Percentiles rank a stretch among this genome's conserved stretches.
These are phyloP conservation scores for Tiaroga cobitis DNA, from an alignment of 2,797 vertebrate genomes.

Conservation along the genomic window DNA sequence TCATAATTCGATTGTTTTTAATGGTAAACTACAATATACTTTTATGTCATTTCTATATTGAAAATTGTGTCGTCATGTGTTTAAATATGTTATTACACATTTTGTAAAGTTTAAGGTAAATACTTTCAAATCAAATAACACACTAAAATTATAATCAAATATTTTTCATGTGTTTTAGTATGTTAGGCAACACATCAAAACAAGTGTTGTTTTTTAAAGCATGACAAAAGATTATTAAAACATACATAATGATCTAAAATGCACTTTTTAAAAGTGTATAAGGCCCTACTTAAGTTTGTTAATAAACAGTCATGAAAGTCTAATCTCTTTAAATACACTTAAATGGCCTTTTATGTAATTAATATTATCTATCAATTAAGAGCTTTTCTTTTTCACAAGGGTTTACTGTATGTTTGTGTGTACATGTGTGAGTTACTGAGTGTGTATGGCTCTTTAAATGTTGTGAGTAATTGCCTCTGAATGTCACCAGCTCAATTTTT, in stretches of 20 bases:
- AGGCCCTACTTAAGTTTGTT: background rate
- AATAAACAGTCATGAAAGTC: background rate
- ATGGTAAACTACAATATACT: background rate
- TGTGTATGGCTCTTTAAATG: constrained; percentile 19
- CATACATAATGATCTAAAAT: background rate
- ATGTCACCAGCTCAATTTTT: constrained; percentile 55
- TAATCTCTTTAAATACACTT: background rate
- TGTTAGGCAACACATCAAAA: background rate
- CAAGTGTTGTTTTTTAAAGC: background rate
- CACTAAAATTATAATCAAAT: background rate
- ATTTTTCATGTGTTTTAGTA: background rate
- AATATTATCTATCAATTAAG: background rate
- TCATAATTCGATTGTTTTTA: background rate
- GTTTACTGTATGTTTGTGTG: background rate
- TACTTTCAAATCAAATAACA: too few relatives aligned
- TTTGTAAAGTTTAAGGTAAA: background rate
- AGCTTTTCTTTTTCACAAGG: background rate
- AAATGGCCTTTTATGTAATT: background rate
- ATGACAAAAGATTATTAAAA: background rate
- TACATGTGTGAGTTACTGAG: constrained; percentile 36
- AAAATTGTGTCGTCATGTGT: background rate
- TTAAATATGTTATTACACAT: background rate
- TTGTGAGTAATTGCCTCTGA: constrained; percentile 46
- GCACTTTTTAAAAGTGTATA: background rate
- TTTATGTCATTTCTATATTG: background rate